A percentile compares a stretch with the other conserved stretches of the same genome.
These are phyloP conservation scores for Napeogenes inachia DNA, from an alignment of 2,888 invertebrate genomes.

Conservation along the genomic window DNA sequence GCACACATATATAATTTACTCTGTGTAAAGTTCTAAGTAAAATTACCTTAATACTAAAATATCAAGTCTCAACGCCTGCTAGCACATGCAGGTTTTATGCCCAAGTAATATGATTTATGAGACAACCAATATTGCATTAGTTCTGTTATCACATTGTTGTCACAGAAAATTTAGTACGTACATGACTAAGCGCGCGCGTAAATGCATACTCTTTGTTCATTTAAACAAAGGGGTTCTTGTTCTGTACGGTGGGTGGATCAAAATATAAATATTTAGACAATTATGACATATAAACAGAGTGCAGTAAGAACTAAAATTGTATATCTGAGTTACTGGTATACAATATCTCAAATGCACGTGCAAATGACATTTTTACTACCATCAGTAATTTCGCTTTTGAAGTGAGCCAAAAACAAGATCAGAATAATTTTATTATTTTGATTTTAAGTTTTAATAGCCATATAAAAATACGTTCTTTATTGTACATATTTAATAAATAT, in stretches of 20 bases:
- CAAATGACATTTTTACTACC: constrained; percentile 44
- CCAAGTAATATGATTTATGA: constrained; percentile 17
- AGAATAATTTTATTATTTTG: constrained; percentile 17
- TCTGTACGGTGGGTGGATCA: constrained; percentile 9
- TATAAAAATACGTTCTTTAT: too few species aligned
- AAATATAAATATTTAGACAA: constrained; percentile 9
- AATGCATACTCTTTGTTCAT: constrained; percentile 38
- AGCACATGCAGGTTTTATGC: neutral
- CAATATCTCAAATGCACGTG: constrained; percentile 46
- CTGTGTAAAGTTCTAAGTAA: too few species aligned
- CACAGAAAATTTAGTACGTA: constrained; percentile 29
- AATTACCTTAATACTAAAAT: neutral
- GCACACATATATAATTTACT: too few species aligned
- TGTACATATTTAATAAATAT: too few species aligned
- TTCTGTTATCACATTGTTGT: constrained; percentile 26
- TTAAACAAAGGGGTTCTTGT: constrained; percentile 46
- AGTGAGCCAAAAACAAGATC: constrained; percentile 25
- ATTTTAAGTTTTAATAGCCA: too few species aligned
- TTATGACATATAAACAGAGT: constrained; percentile 9
- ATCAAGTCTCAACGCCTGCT: neutral
- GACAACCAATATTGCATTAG: constrained; percentile 22
- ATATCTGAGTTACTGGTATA: constrained; percentile 12
- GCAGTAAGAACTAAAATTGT: constrained; percentile 18
- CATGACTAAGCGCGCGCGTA: constrained; percentile 30
- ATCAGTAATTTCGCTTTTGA: constrained; percentile 30